Conservation (phyloP, 92 coral and sea anemone species). For the Porites divaricata region DNA sequence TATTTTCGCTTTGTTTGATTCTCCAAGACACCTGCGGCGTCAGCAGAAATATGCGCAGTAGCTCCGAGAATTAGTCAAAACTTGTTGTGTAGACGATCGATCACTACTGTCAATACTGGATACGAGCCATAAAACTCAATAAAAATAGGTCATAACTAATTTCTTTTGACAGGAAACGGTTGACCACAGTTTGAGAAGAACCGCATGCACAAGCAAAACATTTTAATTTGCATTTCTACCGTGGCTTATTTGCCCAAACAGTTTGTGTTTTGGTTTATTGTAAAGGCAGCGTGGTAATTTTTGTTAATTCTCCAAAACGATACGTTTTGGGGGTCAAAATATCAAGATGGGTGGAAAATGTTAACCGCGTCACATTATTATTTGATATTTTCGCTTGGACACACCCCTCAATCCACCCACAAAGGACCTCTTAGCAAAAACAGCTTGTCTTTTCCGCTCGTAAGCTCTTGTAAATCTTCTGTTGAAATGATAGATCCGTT, state of each 20-base stretch:
- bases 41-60: slow-evolving; percentile 4
- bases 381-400: not conserved
- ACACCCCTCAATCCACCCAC: slow-evolving; percentile 23
- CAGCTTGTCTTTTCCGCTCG: slow-evolving; percentile 6
- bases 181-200: not conserved
- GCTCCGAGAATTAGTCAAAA: not conserved
- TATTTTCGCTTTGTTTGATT: not conserved
- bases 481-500: not conserved
- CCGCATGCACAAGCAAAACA: not conserved
- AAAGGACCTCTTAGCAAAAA: not conserved
- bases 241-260: not conserved
- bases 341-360: not conserved
- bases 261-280: not conserved
- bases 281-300: not conserved
- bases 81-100: slow-evolving; percentile 11
- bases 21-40: not conserved
- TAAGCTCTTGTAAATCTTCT: not conserved
- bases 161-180: slow-evolving; percentile 7
- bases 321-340: not conserved
- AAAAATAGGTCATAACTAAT: not conserved
- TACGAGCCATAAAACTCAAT: slow-evolving; percentile 8
- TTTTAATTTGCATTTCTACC: not conserved
- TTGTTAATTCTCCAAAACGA: not conserved
- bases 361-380: not conserved
- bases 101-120: slow-evolving; percentile 9